Base-by-base conservation (phyloP, 1,140 invertebrate genomes). In the Gonatopus flavifemur region DNA sequence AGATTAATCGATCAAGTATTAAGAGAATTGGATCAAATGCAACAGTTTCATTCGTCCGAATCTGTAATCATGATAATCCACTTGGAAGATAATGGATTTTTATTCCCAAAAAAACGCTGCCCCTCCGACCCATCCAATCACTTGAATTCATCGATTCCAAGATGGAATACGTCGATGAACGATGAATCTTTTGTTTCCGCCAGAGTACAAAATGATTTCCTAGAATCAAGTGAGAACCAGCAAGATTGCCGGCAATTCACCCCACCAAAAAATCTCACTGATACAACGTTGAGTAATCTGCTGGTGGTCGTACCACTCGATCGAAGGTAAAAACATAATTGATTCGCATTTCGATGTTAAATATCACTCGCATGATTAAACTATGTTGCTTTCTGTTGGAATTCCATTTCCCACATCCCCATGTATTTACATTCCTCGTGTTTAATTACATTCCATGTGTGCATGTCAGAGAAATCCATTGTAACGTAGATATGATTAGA, bases 301-400 rank as follows among this genome's bases (percentile, higher is more conserved):
- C 44, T 78, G 31, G 68, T 63, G 30, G 57, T 78, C 33, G 68
- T 66, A 36, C 72, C 76, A 21, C 67, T 75, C 54, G 75, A 76
- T 57, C 65, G 64, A 47, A 71, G 70, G 75, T 76, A 66, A 52
- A 47, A 9, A n/a, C n/a, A n/a, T n/a, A n/a, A n/a, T n/a, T n/a
- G n/a, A n/a, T n/a, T n/a, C n/a, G n/a, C n/a, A n/a, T n/a, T n/a
- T n/a, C n/a, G n/a, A n/a, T n/a, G n/a, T n/a, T n/a, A n/a, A n/a
- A n/a, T n/a, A n/a, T n/a, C n/a, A n/a, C n/a, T n/a, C n/a, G n/a
- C n/a, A n/a, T n/a, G n/a, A n/a, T n/a, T n/a, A n/a, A n/a, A n/a
- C n/a, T n/a, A n/a, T n/a, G n/a, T n/a, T n/a, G n/a, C n/a, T n/a
- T n/a, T n/a, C n/a, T n/a, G n/a, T n/a, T n/a, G n/a, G n/a, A n/a